Evolutionary conservation across 2,113 vertebrate genomes (phyloP), one percentile per base, ranked within the genome.

Genomic region (Microtus richardsoni): DNA sequence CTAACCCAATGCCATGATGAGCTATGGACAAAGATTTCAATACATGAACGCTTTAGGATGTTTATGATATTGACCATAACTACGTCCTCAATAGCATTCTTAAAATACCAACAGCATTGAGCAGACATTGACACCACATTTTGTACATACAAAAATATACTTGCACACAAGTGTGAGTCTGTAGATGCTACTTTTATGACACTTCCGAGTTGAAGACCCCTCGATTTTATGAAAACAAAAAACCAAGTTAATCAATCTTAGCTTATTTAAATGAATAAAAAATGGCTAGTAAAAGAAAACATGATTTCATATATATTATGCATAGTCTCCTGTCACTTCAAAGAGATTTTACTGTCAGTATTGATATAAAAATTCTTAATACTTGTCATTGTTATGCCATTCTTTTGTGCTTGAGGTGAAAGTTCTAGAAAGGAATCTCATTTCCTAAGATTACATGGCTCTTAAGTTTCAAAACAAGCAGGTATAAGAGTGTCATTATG

Each of bases 401-500:
- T 88, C 16, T 66, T 91, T 44, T 85, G 33, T 64, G 62, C 36
- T 93, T 82, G 21, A 62, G 33, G 68, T 84, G n/a, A 2, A 93
- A 33, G 30, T 82, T 96, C 52, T 39, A 11, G 26, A 22, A 49
- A 84, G 71, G 49, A 14, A 64, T 91, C 91, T 91, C 9, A 95
- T 93, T 96, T 94, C 75, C 17, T 49, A 92, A 94, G 30, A 52
- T 97, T 77, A 88, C 16, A 90, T 88, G 82, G 66, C 52, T 93
- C 66, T 88, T 47, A 66, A 66, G 54, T 95, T 93, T 93, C 85
- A 93, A 95, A 96, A 92, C 13, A 74, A 64, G 52, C 26, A 64
- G 73, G 36, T 62, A 28, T 44, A 52, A 49, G 68, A 54, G 44
- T 36, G n/a, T 33, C 24, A 82, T 84, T 54, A 85, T 33, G 14